These are phyloP conservation scores for Pseudomyrmex dendroicus DNA, from an alignment of 1,140 invertebrate species.

Conservation along the genomic window DNA sequence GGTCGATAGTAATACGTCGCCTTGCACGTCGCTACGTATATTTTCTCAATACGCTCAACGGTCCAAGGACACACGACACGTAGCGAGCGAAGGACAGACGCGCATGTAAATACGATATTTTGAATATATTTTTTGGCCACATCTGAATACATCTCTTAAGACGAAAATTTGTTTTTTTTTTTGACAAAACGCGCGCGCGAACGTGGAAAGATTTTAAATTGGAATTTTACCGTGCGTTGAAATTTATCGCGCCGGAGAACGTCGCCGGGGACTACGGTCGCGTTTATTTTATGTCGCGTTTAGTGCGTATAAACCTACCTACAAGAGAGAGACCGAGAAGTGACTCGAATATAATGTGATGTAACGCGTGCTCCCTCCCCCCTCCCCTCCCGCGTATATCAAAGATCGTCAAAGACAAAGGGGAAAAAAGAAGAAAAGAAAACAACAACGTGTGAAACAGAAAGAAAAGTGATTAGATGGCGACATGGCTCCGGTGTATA, in stretches of 20 bases:
- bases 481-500: background rate
- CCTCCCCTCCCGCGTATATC: too few species aligned
- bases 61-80: slow-evolving; percentile 4
- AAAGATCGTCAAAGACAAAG: too few species aligned
- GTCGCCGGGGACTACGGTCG: too few species aligned
- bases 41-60: slow-evolving; percentile 33
- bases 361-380: too few species aligned
- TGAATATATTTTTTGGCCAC: slow-evolving; percentile 34
- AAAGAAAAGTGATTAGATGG: background rate
- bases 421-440: too few species aligned
- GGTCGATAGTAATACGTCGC: background rate
- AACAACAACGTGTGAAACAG: too few species aligned
- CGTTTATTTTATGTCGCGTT: too few species aligned
- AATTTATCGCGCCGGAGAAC: background rate
- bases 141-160: slow-evolving; percentile 12
- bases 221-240: background rate
- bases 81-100: background rate
- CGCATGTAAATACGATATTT: slow-evolving; percentile 53
- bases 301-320: too few species aligned
- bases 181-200: background rate
- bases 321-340: too few species aligned
- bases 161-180: background rate
- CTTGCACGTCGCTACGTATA: slow-evolving; percentile 5
- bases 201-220: slow-evolving; percentile 16
- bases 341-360: too few species aligned